Evolutionary conservation across 2,113 vertebrate species (phyloP), one percentile per base, ranked within the genome.

Genomic region (Peucedramus taeniatus): DNA sequence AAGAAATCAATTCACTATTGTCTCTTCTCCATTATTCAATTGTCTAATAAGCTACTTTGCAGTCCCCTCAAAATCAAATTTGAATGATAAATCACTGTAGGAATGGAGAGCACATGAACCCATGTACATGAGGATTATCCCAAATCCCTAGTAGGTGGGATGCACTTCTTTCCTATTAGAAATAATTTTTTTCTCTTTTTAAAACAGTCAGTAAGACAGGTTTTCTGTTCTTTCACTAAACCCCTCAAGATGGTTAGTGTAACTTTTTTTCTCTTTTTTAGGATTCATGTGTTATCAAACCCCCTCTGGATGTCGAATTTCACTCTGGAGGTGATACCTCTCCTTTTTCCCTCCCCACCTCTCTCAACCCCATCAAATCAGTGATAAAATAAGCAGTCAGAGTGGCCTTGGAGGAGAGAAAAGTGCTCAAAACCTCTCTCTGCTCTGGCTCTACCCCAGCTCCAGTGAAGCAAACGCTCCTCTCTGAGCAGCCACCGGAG

Each of bases 1-100:
- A 90, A 93, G 81, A 96, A 97, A 95, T 96, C 90, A 86, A 94
- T 97, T 91, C 37, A 26, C 63, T 86, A 22, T 94, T 80, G 87
- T 94, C 83, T 88, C 49, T 83, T 93, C 80, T 90, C 89, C 70
- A 63, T 97, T 86, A 92, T 69, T 96, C 81, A 86, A 40, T 88
- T 90, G 40, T 81, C 87, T 96, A 96, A 96, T 92, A 54, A 96
- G 86, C 74, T 96, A 47, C 63, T 80, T 93, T 91, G 69, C 64
- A 96, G 78, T 94, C 66, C 60, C 53, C 60, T 96, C 66, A 87
- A 80, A 84, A 85, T 89, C 54, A 65, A 68, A 91, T 87, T 93
- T 56, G 92, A 70, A 37, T 90, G 66, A 89, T 87, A 79, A 92
- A 92, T 95, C 35, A 24, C n/a, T 81, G n/a, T 31, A 70, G 49